Evolutionary conservation across 2,113 vertebrate species (phyloP).

Genomic region (Martes martes): DNA sequence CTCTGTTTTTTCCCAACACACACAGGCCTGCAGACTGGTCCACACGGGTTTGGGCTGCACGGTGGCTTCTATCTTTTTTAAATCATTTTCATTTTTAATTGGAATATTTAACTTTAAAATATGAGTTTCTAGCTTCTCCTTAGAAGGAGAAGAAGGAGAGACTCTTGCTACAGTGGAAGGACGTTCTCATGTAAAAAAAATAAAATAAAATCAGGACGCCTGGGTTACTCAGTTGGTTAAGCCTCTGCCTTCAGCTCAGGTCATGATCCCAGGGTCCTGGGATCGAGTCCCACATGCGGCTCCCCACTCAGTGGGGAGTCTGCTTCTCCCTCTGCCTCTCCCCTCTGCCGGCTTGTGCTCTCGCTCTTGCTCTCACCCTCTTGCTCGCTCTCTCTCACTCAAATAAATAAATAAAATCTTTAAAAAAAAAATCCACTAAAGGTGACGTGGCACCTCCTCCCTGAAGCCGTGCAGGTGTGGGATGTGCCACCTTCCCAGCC

Average conservation of each 20-base stretch:
- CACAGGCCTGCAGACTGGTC: too few species aligned
- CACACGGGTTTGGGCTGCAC: not conserved
- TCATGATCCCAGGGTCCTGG: not conserved
- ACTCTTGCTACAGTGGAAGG: not conserved
- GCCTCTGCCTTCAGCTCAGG: not conserved
- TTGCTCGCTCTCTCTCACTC: not conserved
- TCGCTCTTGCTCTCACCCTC: not conserved
- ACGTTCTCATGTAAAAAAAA: not conserved
- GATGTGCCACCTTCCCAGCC: too few species aligned
- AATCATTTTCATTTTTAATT: not conserved
- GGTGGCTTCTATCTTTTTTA: not conserved
- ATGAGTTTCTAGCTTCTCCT: not conserved
- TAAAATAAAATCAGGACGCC: not conserved
- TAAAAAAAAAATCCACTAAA: too few species aligned
- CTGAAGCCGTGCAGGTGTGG: not conserved
- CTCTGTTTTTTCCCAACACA: too few species aligned
- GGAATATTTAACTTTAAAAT: not conserved
- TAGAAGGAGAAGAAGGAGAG: not conserved
- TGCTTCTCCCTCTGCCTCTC: not conserved
- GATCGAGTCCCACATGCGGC: not conserved
- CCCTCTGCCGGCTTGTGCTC: not conserved
- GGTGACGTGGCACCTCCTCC: accelerated
- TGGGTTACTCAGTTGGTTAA: not conserved
- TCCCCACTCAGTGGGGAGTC: too few species aligned
- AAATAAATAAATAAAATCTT: not conserved